phyloP scores from a whole-genome alignment of 1,140 invertebrate genomes.

The Aphelenchoides besseyi region DNA sequence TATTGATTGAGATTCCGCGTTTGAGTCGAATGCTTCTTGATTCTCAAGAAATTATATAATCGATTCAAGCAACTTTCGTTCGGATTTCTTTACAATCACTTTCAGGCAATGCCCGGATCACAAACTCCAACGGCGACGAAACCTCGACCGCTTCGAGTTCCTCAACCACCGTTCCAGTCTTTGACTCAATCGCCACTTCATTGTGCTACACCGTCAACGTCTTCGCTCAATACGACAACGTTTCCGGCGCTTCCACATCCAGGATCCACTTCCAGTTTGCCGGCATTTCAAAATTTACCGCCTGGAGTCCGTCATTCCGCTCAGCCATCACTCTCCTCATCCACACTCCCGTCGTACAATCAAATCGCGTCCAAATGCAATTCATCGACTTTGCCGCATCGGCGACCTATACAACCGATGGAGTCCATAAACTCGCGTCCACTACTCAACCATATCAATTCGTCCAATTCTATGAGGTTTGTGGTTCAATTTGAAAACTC shows the following conservation, averaged over 20 bases:
- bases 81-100: too few relatives aligned
- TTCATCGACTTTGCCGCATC: neutral
- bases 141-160: conserved; percentile 11
- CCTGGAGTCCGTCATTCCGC: neutral
- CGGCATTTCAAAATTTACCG: neutral
- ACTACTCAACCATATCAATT: neutral
- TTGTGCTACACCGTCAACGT: conserved; percentile 12
- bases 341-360: neutral
- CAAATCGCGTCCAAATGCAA: too few relatives aligned
- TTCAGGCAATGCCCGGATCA: conserved; percentile 19
- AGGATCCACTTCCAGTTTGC: conserved; percentile 5
- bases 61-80: too few relatives aligned
- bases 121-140: neutral
- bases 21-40: too few relatives aligned
- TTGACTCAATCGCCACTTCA: neutral
- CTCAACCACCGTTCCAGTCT: neutral
- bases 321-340: conserved; percentile 6
- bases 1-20: too few relatives aligned
- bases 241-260: conserved; percentile 7
- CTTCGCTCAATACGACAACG: conserved; percentile 9
- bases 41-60: too few relatives aligned
- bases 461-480: neutral
- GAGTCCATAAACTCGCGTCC: conserved; percentile 1
- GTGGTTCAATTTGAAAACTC: neutral
- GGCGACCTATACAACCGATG: neutral